Evolutionary conservation across 2,888 invertebrate genomes (phyloP), one percentile per base, ranked within the genome.

Genomic region (Cryptophagus acutangulus): DNA sequence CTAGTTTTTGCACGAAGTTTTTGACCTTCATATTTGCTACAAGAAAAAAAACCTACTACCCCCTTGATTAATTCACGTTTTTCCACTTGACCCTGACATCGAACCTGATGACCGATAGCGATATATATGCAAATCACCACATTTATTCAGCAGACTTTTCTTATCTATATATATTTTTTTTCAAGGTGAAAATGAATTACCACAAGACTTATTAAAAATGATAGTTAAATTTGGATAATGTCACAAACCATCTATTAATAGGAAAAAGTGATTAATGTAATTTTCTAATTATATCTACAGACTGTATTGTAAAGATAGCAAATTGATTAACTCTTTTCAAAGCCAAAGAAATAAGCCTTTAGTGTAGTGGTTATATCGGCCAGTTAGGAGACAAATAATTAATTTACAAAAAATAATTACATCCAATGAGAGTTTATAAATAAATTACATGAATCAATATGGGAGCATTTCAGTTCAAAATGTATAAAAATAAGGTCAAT

Each of bases 11-110:
- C 26, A 26, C 26, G 26, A 12, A 26, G 3, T 26, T 26, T 26
- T 12, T 26, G n/a, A 26, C 26, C n/a, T 12, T 3, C n/a, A 3
- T 26, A 26, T 6, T 26, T 6, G n/a, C 12, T 26, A 3, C 4
- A 3, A 26, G 12, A 26, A 12, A 20, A 8, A 20, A 20, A 20
- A 8, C 6, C 9, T 20, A 20, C 6, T 20, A 8, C 9, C 20
- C 20, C 26, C 26, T 26, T 26, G 26, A 3, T n/a, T 26, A 4
- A 12, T 26, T 13, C 3, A 26, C n/a, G 26, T 26, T 6, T n/a
- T 15, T 15, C 16, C 31, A 14, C 31, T 31, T 31, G 31, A 31
- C 31, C 31, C 31, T 31, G 31, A 31, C 31, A 31, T 13, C 8
- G 10, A 4, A 28, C 10, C 9, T 12, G 31, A 31, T 12, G 12